Percentiles rank a stretch among this genome's conserved stretches.
These are phyloP conservation scores for Phalanger gymnotis DNA, from an alignment of 2,797 vertebrate genomes.

Conservation along the genomic window DNA sequence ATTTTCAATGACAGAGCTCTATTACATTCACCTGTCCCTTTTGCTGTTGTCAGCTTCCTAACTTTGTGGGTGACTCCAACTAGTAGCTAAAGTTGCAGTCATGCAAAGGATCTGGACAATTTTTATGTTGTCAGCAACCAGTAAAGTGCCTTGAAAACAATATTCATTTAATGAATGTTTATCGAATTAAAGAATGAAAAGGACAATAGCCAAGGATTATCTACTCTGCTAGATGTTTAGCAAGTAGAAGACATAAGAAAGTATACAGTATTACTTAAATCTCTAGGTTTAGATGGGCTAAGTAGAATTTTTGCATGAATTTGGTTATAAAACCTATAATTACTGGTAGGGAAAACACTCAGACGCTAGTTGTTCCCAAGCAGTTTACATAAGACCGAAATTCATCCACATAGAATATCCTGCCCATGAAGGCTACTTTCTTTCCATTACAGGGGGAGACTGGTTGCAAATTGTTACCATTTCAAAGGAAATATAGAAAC, in stretches of 20 bases:
- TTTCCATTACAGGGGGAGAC: not conserved
- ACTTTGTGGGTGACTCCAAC: not conserved
- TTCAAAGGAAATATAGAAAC: conserved; percentile 36
- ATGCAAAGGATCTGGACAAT: not conserved
- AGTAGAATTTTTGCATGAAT: not conserved
- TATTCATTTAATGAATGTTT: not conserved
- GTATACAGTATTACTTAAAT: not conserved
- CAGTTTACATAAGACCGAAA: not conserved
- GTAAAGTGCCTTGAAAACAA: not conserved
- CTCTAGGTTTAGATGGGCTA: not conserved
- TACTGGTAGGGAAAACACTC: not conserved
- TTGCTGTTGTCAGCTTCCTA: not conserved
- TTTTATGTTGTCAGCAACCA: not conserved
- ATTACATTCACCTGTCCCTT: not conserved
- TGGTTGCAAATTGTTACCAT: conserved; percentile 4
- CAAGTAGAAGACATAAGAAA: not conserved
- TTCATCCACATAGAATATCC: not conserved
- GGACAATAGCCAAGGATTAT: not conserved
- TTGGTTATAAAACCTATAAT: not conserved
- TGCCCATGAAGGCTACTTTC: conserved; percentile 38
- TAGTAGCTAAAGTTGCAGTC: not conserved
- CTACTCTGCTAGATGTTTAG: not conserved
- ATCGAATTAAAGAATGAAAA: not conserved
- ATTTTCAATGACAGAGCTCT: not conserved
- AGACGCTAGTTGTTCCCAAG: conserved; percentile 21